Percentiles rank a stretch among this genome's conserved stretches.
These are phyloP conservation scores for Macrotis lagotis DNA, from an alignment of 2,113 vertebrate species.

Conservation along the genomic window DNA sequence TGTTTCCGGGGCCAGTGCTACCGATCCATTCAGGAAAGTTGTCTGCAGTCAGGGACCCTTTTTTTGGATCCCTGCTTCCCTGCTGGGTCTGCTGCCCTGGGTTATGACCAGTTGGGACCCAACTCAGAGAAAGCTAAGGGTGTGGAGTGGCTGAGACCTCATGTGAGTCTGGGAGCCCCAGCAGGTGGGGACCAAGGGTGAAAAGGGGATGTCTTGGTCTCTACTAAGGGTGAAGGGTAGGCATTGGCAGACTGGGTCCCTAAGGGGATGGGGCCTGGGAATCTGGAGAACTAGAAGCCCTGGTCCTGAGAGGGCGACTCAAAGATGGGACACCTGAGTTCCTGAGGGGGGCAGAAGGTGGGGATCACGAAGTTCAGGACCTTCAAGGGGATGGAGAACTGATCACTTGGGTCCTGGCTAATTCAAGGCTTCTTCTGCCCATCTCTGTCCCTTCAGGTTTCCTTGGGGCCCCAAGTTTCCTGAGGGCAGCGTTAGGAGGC, in stretches of 20 bases:
- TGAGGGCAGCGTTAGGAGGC: neutral
- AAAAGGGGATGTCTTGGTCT: neutral
- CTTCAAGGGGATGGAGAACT: neutral
- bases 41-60: constrained; percentile 66
- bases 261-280: neutral
- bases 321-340: too few species aligned
- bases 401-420: too few species aligned
- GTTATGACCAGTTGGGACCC: constrained; percentile 73
- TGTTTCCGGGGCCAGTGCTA: constrained; percentile 74
- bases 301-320: neutral
- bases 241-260: neutral
- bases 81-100: constrained; percentile 74
- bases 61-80: constrained; percentile 77
- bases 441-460: neutral
- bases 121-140: constrained; percentile 65
- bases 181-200: neutral
- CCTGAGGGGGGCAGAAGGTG: neutral
- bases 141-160: constrained; percentile 79
- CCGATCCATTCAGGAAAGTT: constrained; percentile 64
- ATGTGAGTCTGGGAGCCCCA: constrained; percentile 61
- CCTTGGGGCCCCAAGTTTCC: neutral
- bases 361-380: too few species aligned
- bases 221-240: neutral
- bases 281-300: neutral
- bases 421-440: neutral